phyloP scores from a whole-genome alignment of 2,888 invertebrate genomes.

The Rhagophthalmus giganteus region DNA sequence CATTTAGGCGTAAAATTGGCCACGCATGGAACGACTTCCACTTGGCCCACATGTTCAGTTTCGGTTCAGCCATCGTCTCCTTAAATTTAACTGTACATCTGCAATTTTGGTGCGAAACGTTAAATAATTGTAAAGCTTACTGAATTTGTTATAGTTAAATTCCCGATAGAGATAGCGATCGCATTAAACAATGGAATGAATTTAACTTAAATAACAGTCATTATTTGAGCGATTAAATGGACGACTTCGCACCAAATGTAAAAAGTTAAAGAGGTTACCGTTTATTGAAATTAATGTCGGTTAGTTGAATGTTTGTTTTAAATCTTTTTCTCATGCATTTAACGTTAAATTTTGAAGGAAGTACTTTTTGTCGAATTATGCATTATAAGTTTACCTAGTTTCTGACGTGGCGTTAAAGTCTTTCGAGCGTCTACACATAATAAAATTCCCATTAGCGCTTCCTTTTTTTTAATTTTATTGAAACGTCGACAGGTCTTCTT shows the following conservation, averaged over 20 bases:
- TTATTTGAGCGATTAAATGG: constrained; percentile 12
- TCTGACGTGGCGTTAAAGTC: too few relatives aligned
- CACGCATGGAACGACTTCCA: constrained; percentile 24
- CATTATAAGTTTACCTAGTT: too few relatives aligned
- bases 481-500: too few relatives aligned
- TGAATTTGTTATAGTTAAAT: constrained; percentile 1
- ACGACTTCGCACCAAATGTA: constrained; percentile 4
- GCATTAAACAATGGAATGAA: constrained; percentile 7
- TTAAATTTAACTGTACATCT: constrained; percentile 26
- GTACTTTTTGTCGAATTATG: too few relatives aligned
- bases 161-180: constrained; percentile 5
- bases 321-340: neutral
- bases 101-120: constrained; percentile 20
- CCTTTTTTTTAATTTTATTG: too few relatives aligned
- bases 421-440: too few relatives aligned
- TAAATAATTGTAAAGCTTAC: constrained; percentile 3
- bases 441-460: too few relatives aligned
- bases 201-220: constrained; percentile 9
- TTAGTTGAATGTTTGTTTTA: neutral
- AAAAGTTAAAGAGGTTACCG: neutral
- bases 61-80: constrained; percentile 19
- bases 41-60: constrained; percentile 28
- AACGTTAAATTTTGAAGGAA: neutral
- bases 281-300: constrained; percentile 6
- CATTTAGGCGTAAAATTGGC: constrained; percentile 21